These are phyloP conservation scores for Chloroclystis v-ata DNA, from an alignment of 2,888 invertebrate species.

Conservation along the genomic window DNA sequence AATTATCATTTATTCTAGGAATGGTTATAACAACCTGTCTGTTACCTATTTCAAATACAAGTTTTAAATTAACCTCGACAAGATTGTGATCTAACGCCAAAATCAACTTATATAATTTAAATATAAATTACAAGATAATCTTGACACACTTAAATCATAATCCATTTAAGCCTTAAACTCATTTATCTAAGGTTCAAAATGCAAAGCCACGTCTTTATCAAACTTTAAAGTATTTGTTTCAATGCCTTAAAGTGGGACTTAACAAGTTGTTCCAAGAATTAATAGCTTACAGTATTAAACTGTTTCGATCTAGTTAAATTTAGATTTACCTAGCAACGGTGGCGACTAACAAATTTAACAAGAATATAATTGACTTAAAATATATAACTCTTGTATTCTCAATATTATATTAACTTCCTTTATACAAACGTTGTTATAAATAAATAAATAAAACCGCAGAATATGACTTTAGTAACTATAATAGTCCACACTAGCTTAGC, in stretches of 20 bases:
- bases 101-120: not conserved
- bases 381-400: too few species aligned
- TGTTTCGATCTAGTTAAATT: not conserved
- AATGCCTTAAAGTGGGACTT: slow-evolving; percentile 14
- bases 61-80: too few species aligned
- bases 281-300: not conserved
- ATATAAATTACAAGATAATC: not conserved
- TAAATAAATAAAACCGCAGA: too few species aligned
- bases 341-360: not conserved
- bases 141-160: not conserved
- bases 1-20: too few species aligned
- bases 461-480: too few species aligned
- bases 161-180: not conserved
- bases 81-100: not conserved
- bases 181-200: slow-evolving; percentile 2
- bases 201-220: slow-evolving; percentile 12
- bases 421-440: too few species aligned
- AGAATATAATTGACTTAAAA: too few species aligned
- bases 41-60: too few species aligned
- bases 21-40: too few species aligned
- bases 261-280: slow-evolving; percentile 3
- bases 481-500: too few species aligned
- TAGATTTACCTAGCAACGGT: not conserved
- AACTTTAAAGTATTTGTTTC: slow-evolving; percentile 21
- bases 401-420: too few species aligned